Evolutionary conservation across 2,113 vertebrate genomes (phyloP).

Genomic region (Sinocyclocheilus anshuiensis): DNA sequence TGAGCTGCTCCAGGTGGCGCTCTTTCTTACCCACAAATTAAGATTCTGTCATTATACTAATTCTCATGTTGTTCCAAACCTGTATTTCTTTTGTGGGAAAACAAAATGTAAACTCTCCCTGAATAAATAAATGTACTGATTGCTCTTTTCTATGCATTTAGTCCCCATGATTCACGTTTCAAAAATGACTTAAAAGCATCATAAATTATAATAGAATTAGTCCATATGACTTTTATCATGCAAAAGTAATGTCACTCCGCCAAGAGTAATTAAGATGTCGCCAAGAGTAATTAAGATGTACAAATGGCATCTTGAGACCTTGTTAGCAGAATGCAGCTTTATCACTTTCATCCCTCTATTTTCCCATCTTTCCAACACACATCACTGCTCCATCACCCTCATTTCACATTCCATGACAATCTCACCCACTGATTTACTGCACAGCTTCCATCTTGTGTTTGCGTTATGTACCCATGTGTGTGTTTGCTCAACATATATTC

Average conservation of each 20-base stretch:
- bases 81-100: not conserved
- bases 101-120: no score
- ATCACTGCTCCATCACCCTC: constrained; percentile 13
- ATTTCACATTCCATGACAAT: constrained; percentile 66
- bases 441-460: constrained; percentile 7
- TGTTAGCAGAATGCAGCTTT: constrained; percentile 19
- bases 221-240: not conserved
- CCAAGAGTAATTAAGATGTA: constrained; percentile 16
- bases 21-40: not conserved
- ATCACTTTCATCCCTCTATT: not conserved
- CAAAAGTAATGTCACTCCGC: not conserved
- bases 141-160: not conserved
- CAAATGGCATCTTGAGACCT: constrained; percentile 22
- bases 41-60: not conserved
- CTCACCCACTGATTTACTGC: constrained; percentile 46
- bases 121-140: not conserved
- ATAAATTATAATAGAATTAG: not conserved
- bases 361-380: not conserved
- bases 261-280: constrained; percentile 14
- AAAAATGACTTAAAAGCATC: not conserved
- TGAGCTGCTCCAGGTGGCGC: not conserved
- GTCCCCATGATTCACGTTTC: not conserved
- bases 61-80: not conserved
- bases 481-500: constrained; percentile 37
- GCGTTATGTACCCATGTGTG: no score